phyloP scores from a whole-genome alignment of 1,140 invertebrate genomes.

The Solen grandis region DNA sequence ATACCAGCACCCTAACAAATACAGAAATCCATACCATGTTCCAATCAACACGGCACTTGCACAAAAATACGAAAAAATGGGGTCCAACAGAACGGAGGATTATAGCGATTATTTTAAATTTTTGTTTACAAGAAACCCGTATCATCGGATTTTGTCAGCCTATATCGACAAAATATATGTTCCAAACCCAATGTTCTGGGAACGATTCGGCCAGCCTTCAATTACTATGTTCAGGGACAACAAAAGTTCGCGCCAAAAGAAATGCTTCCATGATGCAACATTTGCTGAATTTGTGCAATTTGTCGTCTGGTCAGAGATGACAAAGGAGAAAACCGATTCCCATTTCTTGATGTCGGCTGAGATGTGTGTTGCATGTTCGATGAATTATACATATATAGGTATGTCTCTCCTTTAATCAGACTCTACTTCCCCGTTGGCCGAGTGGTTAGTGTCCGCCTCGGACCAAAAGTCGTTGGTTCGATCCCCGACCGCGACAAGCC shows the following conservation, averaged over 20 bases:
- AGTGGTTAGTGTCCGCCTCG: no score
- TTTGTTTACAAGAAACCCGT: conserved; percentile 40
- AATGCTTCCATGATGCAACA: conserved; percentile 37
- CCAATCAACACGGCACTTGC: conserved; percentile 9
- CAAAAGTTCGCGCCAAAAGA: background rate
- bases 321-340: background rate
- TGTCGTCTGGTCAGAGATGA: background rate
- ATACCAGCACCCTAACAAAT: background rate
- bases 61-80: background rate
- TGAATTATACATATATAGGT: conserved; percentile 30
- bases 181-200: conserved; percentile 36
- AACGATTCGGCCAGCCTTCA: conserved; percentile 23
- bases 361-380: conserved; percentile 29
- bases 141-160: conserved; percentile 28
- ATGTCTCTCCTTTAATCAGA: background rate
- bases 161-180: conserved; percentile 45
- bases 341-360: conserved; percentile 19
- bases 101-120: conserved; percentile 15
- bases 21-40: conserved; percentile 28
- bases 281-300: conserved; percentile 39
- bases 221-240: background rate
- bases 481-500: no score
- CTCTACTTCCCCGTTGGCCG: background rate
- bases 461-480: no score
- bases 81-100: background rate